phyloP scores from a whole-genome alignment of 64 coral and sea anemone genomes.

The Acropora yongei region DNA sequence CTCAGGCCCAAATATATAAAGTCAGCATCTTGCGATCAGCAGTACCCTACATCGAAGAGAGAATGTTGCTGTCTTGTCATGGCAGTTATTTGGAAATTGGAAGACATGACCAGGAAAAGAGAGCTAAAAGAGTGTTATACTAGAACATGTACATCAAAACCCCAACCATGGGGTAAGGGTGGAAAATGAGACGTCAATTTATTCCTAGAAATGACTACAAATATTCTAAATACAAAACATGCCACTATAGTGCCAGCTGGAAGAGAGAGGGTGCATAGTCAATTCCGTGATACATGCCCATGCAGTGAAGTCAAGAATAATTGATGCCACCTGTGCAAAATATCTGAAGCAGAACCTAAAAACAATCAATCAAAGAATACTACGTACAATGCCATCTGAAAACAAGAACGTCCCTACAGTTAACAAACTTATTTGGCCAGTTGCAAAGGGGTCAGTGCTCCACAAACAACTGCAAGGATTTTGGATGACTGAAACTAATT shows the following conservation, averaged over 20 bases:
- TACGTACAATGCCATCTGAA: background rate
- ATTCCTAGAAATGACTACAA: conserved; percentile 54
- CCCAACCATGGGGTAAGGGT: conserved; percentile 22
- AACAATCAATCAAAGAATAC: background rate
- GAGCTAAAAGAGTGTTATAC: conserved; percentile 39
- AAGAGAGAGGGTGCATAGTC: conserved; percentile 11
- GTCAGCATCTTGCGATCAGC: conserved; percentile 4
- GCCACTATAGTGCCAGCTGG: background rate
- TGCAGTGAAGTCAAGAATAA: background rate
- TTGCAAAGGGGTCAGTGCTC: background rate
- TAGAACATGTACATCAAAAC: conserved; percentile 38
- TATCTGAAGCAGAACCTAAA: background rate
- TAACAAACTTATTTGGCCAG: background rate
- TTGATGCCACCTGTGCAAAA: background rate
- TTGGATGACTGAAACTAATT: background rate
- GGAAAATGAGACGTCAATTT: conserved; percentile 63
- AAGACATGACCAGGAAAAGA: conserved; percentile 61
- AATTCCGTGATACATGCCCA: conserved; percentile 52
- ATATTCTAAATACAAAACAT: background rate
- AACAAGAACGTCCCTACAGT: background rate
- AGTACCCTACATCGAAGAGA: conserved; percentile 73
- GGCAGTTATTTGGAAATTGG: conserved; percentile 78
- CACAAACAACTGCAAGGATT: background rate
- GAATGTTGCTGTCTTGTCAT: conserved; percentile 82
- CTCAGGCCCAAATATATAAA: background rate